Base-by-base conservation (phyloP, 2,113 vertebrate genomes). In the Gadus chalcogrammus region DNA sequence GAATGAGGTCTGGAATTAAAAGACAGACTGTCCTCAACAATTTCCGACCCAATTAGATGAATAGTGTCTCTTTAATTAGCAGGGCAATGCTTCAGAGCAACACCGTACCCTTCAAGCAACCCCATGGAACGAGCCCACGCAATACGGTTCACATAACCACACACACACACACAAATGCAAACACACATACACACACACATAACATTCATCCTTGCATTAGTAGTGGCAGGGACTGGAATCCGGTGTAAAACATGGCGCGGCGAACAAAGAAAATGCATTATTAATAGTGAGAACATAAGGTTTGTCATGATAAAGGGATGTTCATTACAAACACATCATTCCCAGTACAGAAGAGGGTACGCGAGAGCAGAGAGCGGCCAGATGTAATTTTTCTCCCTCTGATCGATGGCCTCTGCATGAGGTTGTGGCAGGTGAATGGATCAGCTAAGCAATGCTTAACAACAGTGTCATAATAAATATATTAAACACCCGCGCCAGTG, bases 381-480 rank as follows among this genome's bases (percentile, higher is more conserved):
- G 42, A 13, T 13, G 8, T 2, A 9, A 48, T 48, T 8, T 5
- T 1, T 67, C 65, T 31, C 42, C 67, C 74, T 69, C 71, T 83
- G 86, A 91, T 68, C 55, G 70, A 91, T 80, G 74, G 70, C 74
- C 63, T 78, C 72, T 66, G 42, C 65, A 38, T 53, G 65, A 1
- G 55, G 72, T 79, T 77, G 67, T 82, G 83, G 64, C 84, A 84
- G 87, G 72, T 24, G 74, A 79, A 88, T 85, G 79, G 80, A 88
- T 87, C 59, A 61, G 74, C 75, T 88, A 67, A 63, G 67, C 85
- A 84, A 84, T 70, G 82, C 84, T 80, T 71, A 79, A 87, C 81
- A 87, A 85, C 84, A 75, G 76, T 75, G 75, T 80, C 85, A 88
- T 84, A 88, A 89, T 82, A 78, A 85, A 87, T 85, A 78, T 78